phyloP scores from a whole-genome alignment of 1,140 invertebrate genomes.

The Nephotettix cincticeps region DNA sequence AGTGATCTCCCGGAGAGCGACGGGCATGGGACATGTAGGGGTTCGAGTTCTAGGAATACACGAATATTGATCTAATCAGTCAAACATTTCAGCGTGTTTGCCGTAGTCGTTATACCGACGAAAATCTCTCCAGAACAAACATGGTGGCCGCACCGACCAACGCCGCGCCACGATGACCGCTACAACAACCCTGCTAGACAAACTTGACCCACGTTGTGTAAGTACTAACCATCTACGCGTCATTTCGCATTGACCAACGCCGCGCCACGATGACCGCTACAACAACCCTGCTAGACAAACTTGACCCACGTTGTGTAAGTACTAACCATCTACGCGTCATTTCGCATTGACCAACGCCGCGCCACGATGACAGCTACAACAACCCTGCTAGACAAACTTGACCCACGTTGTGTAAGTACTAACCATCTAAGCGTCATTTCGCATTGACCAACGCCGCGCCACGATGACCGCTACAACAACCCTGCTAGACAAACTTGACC shows the following conservation, averaged over 20 bases:
- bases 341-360: too few species aligned
- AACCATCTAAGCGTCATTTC: not conserved
- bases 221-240: not conserved
- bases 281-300: too few species aligned
- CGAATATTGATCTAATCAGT: conserved; percentile 12
- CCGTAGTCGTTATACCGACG: not conserved
- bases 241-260: not conserved
- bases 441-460: too few species aligned
- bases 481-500: too few species aligned
- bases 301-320: too few species aligned
- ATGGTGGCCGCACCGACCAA: not conserved
- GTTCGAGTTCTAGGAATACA: not conserved
- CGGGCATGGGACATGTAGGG: not conserved
- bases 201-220: too few species aligned
- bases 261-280: too few species aligned
- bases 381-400: too few species aligned
- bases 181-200: too few species aligned
- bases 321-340: not conserved
- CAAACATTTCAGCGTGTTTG: conserved; percentile 2
- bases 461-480: not conserved
- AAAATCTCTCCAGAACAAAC: not conserved
- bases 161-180: too few species aligned
- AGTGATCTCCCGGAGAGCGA: too few species aligned
- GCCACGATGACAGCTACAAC: not conserved
- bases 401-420: too few species aligned